phyloP scores from a whole-genome alignment of 64 coral and sea anemone genomes.

The Porites australiensis region DNA sequence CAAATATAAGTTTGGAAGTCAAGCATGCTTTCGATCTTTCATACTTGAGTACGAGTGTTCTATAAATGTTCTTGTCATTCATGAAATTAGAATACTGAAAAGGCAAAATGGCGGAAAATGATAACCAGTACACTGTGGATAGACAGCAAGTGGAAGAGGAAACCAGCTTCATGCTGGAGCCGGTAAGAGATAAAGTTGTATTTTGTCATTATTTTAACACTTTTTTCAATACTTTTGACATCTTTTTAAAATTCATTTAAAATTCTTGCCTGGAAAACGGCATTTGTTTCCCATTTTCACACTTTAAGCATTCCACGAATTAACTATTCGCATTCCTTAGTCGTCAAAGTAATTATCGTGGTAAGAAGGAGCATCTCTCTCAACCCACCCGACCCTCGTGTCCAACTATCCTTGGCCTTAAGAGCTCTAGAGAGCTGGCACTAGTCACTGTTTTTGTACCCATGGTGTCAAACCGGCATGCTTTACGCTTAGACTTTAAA shows the following conservation, averaged over 20 bases:
- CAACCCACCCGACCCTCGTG: too few relatives aligned
- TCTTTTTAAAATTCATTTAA: neutral
- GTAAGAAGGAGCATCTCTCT: too few relatives aligned
- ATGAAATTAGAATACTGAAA: neutral
- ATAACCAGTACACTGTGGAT: neutral
- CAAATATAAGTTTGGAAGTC: neutral
- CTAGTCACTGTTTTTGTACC: too few relatives aligned
- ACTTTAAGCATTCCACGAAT: neutral
- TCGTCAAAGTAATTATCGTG: conserved; percentile 1
- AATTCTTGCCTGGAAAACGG: too few relatives aligned
- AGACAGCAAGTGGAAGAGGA: neutral
- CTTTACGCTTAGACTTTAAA: too few relatives aligned
- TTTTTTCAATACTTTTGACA: neutral
- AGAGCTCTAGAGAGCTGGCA: too few relatives aligned
- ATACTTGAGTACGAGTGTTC: neutral
- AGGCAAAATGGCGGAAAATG: neutral
- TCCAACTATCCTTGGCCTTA: too few relatives aligned
- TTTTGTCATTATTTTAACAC: neutral
- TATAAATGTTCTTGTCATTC: neutral
- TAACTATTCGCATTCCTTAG: neutral
- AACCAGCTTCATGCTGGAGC: neutral
- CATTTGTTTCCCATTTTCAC: too few relatives aligned
- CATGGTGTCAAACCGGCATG: too few relatives aligned
- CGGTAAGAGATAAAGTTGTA: conserved; percentile 1
- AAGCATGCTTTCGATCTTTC: neutral